phyloP scores from a whole-genome alignment of 2,113 vertebrate species.

The Megaptera novaeangliae region DNA sequence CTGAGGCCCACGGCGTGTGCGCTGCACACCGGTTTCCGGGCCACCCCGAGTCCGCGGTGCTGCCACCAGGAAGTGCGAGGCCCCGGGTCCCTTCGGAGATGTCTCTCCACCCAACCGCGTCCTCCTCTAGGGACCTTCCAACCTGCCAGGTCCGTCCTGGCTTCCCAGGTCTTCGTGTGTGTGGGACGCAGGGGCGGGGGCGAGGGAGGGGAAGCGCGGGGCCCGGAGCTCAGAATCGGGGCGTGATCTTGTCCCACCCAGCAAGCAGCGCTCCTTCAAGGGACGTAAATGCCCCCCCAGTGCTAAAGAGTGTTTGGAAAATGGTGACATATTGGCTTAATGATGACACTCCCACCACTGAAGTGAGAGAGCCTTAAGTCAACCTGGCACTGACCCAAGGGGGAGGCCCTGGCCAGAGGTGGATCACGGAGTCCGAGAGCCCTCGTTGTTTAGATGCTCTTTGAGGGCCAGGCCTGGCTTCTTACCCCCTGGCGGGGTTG shows the following conservation, averaged over 20 bases:
- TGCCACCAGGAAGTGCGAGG: no score
- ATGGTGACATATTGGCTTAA: no score
- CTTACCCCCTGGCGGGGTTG: fast-evolving
- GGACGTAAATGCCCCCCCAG: background rate
- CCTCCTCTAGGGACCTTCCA: no score
- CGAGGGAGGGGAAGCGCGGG: no score
- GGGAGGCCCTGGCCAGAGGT: background rate
- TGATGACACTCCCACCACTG: background rate
- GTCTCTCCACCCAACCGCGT: background rate
- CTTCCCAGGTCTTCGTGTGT: fast-evolving
- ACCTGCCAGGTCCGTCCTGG: no score
- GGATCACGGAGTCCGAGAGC: background rate
- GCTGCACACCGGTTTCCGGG: fast-evolving
- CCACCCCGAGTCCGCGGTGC: fast-evolving
- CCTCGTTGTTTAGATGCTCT: background rate
- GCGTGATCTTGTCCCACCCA: background rate
- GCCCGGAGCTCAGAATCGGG: no score
- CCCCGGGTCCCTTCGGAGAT: background rate
- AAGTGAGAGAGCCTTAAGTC: background rate
- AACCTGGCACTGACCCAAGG: background rate
- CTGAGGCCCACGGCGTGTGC: background rate
- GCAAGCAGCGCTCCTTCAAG: background rate
- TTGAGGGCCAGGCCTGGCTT: background rate
- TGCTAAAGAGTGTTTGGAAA: no score
- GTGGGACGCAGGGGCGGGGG: no score